Evolutionary conservation across 2,113 vertebrate species (phyloP).

Genomic region (Siniperca knerii): DNA sequence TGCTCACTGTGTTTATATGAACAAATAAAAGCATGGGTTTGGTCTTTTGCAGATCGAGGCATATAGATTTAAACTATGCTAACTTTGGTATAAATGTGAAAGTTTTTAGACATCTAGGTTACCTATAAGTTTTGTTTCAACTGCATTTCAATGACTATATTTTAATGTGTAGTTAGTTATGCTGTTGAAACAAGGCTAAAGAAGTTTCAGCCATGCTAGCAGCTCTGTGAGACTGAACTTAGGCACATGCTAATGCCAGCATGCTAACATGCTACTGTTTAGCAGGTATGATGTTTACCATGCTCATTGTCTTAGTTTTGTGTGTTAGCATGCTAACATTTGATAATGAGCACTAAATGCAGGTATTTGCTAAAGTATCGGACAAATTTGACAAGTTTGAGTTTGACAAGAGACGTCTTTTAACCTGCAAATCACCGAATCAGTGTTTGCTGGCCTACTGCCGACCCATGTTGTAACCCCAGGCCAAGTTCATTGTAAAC

Average conservation of each 20-base stretch:
- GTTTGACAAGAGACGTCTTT: neutral
- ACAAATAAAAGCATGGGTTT: constrained; percentile 10
- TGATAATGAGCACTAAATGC: neutral
- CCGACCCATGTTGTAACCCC: neutral
- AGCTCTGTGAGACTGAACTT: neutral
- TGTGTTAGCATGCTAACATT: neutral
- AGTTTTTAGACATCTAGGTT: neutral
- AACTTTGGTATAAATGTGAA: neutral
- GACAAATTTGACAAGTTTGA: neutral
- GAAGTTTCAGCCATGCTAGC: neutral
- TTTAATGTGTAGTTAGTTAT: neutral
- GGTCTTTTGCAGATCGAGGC: neutral
- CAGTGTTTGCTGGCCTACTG: neutral
- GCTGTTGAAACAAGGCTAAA: neutral
- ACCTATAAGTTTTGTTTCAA: neutral
- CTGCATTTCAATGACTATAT: neutral
- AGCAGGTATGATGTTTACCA: neutral
- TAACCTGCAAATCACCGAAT: neutral
- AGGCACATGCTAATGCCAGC: neutral
- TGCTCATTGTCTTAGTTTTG: neutral
- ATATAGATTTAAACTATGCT: neutral
- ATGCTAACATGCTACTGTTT: neutral
- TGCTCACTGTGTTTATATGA: neutral
- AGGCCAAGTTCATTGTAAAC: neutral
- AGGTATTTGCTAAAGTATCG: neutral